These are phyloP conservation scores for Chaenogobius annularis DNA, from an alignment of 2,113 vertebrate species.

Conservation along the genomic window DNA sequence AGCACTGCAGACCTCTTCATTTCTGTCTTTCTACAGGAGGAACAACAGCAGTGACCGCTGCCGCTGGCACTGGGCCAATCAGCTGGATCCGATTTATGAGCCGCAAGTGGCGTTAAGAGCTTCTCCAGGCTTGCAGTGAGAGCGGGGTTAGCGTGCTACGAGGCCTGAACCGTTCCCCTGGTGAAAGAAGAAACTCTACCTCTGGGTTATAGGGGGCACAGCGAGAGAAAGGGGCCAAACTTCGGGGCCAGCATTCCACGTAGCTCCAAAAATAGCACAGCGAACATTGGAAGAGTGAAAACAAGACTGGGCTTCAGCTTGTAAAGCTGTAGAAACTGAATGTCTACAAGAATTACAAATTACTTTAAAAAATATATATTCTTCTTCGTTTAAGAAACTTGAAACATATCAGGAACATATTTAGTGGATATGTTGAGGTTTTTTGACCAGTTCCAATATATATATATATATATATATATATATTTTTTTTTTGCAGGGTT, in stretches of 20 bases:
- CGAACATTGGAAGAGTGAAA: slow-evolving; percentile 34
- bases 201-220: slow-evolving; percentile 22
- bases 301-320: slow-evolving; percentile 9
- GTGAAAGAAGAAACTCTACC: slow-evolving; percentile 50
- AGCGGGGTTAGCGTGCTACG: slow-evolving; percentile 65
- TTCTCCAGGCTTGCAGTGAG: slow-evolving; percentile 53
- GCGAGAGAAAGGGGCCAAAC: background rate
- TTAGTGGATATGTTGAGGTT: too few species aligned
- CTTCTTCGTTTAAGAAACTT: too few species aligned
- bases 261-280: slow-evolving; percentile 64
- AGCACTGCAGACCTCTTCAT: slow-evolving; percentile 32
- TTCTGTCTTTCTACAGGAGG: slow-evolving; percentile 15
- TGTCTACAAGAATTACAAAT: background rate
- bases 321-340: background rate
- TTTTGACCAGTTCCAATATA: too few species aligned
- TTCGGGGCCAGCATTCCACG: slow-evolving; percentile 57
- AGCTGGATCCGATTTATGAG: slow-evolving; percentile 73
- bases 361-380: too few species aligned
- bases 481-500: too few species aligned
- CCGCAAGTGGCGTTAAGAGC: slow-evolving; percentile 52
- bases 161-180: slow-evolving; percentile 51
- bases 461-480: too few species aligned
- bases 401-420: too few species aligned
- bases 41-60: slow-evolving; percentile 32
- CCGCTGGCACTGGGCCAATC: slow-evolving; percentile 71